Base-by-base conservation (phyloP, 1,140 invertebrate species). In the Cotesia vestalis region DNA sequence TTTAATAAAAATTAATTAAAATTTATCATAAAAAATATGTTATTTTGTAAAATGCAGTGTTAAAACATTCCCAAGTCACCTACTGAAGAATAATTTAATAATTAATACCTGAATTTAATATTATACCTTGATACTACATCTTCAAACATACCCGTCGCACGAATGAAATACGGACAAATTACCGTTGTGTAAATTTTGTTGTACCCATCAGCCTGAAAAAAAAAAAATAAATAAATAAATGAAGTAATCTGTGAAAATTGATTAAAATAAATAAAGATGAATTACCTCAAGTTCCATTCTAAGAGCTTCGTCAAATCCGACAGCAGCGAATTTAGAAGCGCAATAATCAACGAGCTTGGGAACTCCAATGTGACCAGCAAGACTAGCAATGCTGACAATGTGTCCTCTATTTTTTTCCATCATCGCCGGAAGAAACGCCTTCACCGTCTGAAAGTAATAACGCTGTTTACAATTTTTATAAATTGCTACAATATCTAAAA, bases 311-410 rank as follows among this genome's bases (percentile, higher is more conserved):
- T 97, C 93, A 84, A 98, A 97, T 46, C 97, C 96, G 63, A 96
- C 93, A 27, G 95, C 96, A 1, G 95, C 97, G 81, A 93, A 95
- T 88, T 99, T 99, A 9, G 95, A 96, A 1, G 96, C 90, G 84
- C 96, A 98, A 85, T 99, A 99, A 86, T 98, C 97, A 5, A 95
- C 93, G 66, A 99, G 88, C 83, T 94, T 94, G 66, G 91, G 87
- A 60, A 94, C 90, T 20, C 95, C 94, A 11, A 91, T 89, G 75
- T 94, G 89, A 6, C 97, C 98, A 14, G 97, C 98, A 81, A 98
- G 89, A 61, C 95, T 98, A 0, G 98, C 95, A 72, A 99, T 94
- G 27, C 94, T 98, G 1, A 99, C 96, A 77, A 99, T 94, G 81
- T 99, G 98, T 0, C 98, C 98, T 73, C 91, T 91, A 79, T 96